Conservation (phyloP, 1,140 invertebrate genomes). For the Acromyrmex heyeri region DNA sequence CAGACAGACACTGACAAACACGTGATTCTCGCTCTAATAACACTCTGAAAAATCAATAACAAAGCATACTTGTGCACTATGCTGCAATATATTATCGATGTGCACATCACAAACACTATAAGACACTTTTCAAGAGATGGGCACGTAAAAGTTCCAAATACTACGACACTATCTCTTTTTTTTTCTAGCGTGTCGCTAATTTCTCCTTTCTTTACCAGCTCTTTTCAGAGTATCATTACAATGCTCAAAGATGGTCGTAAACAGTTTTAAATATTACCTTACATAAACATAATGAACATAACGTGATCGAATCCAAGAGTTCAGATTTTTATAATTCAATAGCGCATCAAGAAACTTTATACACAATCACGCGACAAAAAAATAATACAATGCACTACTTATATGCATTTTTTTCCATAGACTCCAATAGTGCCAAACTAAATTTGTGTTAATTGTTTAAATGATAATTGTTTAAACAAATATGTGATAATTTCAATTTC, state of each 20-base stretch:
- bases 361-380: neutral
- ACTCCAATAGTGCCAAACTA: too few species aligned
- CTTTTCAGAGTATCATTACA: neutral
- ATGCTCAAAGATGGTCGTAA: neutral
- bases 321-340: constrained; percentile 20
- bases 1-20: neutral
- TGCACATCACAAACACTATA: constrained; percentile 29
- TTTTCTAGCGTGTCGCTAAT: neutral
- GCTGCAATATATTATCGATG: constrained; percentile 45
- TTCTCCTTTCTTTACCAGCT: neutral
- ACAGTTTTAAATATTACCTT: constrained; percentile 28
- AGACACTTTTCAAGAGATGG: constrained; percentile 53
- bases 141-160: constrained; percentile 8
- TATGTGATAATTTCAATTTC: too few species aligned
- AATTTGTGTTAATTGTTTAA: too few species aligned
- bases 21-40: neutral
- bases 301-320: neutral
- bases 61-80: constrained; percentile 50
- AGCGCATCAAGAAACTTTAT: neutral
- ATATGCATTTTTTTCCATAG: too few species aligned
- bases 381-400: too few species aligned
- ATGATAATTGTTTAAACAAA: too few species aligned
- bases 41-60: constrained; percentile 41
- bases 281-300: neutral
- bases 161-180: neutral